Evolutionary conservation across 2,888 invertebrate genomes (phyloP).

Genomic region (Halictus quadricinctus): DNA sequence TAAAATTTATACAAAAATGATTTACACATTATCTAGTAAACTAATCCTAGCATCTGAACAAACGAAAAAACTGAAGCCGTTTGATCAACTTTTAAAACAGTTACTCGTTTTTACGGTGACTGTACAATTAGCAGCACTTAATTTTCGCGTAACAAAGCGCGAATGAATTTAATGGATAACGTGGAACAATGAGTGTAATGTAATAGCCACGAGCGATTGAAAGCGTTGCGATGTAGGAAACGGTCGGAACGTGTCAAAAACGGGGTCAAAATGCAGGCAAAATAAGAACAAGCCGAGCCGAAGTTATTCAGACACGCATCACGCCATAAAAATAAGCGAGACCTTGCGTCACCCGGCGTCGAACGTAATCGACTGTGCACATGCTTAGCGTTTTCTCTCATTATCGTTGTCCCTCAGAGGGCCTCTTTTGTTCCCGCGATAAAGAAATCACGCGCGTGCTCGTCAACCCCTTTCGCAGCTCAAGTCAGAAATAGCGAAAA

Average conservation of each 20-base stretch:
- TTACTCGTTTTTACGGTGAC: too few relatives aligned
- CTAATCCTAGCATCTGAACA: too few relatives aligned
- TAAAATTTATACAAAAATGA: too few relatives aligned
- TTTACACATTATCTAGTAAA: too few relatives aligned
- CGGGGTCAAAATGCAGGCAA: constrained; percentile 38
- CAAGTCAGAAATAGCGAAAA: constrained; percentile 52
- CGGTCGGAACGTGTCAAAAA: constrained; percentile 20
- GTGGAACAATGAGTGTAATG: neutral
- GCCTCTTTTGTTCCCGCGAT: constrained; percentile 52
- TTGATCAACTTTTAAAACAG: too few relatives aligned
- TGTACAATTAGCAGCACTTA: neutral
- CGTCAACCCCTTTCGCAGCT: constrained; percentile 39
- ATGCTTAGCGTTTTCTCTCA: constrained; percentile 52
- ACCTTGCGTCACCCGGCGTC: constrained; percentile 55
- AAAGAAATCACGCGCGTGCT: constrained; percentile 39
- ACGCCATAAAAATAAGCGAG: constrained; percentile 61
- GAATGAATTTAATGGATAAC: neutral
- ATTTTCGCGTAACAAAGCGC: neutral
- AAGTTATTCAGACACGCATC: constrained; percentile 50
- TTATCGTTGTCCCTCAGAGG: constrained; percentile 26
- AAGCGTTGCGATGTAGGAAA: neutral
- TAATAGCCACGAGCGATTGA: neutral
- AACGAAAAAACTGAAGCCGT: too few relatives aligned
- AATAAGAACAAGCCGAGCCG: constrained; percentile 46
- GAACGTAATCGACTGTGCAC: constrained; percentile 63